Conservation (phyloP, 2,113 vertebrate species). For the Isurus oxyrinchus region DNA sequence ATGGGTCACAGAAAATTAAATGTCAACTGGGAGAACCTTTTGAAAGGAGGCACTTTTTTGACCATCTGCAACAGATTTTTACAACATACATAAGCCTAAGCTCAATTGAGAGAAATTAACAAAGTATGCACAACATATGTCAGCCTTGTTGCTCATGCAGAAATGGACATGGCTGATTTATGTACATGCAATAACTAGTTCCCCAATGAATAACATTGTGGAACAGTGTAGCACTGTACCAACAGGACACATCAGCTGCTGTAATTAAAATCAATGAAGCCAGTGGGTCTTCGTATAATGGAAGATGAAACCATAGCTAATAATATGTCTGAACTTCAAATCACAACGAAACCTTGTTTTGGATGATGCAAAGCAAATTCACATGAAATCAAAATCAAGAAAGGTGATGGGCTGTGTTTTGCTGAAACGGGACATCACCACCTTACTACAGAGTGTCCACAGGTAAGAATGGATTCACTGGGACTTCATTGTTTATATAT, state of each 20-base stretch:
- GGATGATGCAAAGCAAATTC: no score
- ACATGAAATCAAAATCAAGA: no score
- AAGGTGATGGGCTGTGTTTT: no score
- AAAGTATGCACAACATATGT: neutral
- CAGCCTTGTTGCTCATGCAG: neutral
- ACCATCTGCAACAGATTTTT: neutral
- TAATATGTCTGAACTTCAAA: neutral
- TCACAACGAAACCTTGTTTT: neutral
- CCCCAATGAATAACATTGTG: neutral
- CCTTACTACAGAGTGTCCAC: no score
- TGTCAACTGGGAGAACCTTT: neutral
- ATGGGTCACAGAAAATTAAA: neutral
- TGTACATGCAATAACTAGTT: conserved; percentile 14
- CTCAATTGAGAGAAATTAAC: neutral
- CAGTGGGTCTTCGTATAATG: neutral
- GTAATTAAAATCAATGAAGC: conserved; percentile 21
- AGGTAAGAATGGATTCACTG: no score
- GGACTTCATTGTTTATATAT: no score
- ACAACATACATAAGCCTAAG: neutral
- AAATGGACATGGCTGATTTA: neutral
- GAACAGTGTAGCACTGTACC: neutral
- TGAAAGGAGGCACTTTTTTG: neutral
- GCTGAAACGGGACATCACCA: no score
- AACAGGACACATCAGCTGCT: neutral
- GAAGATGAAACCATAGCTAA: neutral